Evolutionary conservation across 2,888 invertebrate genomes (phyloP).

Genomic region (Oscheius sp.): DNA sequence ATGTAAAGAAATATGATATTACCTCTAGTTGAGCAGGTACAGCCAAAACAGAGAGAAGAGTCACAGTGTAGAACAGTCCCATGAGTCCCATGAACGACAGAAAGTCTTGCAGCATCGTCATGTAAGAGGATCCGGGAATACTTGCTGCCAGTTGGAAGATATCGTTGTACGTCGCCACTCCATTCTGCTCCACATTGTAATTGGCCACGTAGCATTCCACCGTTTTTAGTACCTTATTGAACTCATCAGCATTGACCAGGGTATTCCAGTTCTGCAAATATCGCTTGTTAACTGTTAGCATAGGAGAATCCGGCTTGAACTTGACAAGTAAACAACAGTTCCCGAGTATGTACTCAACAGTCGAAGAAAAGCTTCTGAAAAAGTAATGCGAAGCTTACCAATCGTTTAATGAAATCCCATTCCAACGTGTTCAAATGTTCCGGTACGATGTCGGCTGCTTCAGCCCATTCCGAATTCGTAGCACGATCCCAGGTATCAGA

Average conservation of each 20-base stretch:
- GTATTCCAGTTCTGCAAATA: conserved; percentile 63
- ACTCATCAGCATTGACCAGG: conserved; percentile 58
- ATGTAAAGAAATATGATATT: not conserved
- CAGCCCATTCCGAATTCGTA: conserved; percentile 90
- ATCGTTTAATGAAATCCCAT: conserved; percentile 73
- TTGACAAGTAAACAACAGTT: not conserved
- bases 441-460: conserved; percentile 83
- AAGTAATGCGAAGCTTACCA: conserved; percentile 77
- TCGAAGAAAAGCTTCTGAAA: not conserved
- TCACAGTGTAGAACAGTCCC: conserved; percentile 15
- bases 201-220: conserved; percentile 63
- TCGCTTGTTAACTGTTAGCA: not conserved
- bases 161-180: conserved; percentile 66
- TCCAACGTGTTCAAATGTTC: conserved; percentile 86
- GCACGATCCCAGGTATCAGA: conserved; percentile 85
- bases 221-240: conserved; percentile 50
- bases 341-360: not conserved
- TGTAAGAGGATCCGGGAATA: conserved; percentile 23
- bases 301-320: not conserved
- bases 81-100: conserved; percentile 23
- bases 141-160: conserved; percentile 25
- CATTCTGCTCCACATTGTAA: conserved; percentile 50
- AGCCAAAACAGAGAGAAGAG: conserved; percentile 21
- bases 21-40: conserved; percentile 15
- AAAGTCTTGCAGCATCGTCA: conserved; percentile 26